Conservation (phyloP, 1,140 invertebrate species). For the Metaphire vulgaris region DNA sequence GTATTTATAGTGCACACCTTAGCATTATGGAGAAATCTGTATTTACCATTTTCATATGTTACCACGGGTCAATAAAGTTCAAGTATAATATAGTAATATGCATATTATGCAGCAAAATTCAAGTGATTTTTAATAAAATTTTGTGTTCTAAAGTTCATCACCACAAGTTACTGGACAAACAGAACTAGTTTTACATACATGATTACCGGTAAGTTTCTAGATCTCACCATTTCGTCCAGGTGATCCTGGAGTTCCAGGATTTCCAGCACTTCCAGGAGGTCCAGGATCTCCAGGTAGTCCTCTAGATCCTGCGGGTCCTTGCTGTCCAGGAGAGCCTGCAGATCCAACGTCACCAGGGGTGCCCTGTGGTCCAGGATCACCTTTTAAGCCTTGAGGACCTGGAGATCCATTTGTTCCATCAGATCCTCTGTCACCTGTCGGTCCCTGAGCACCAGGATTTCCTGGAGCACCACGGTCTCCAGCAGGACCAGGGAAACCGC, state of each 20-base stretch:
- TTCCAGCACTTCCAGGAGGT: conserved; percentile 49
- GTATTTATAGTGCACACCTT: too few species aligned
- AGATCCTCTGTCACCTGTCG: conserved; percentile 36
- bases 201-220: too few species aligned
- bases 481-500: conserved; percentile 50
- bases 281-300: conserved; percentile 62
- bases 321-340: conserved; percentile 62
- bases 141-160: too few species aligned
- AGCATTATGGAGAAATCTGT: too few species aligned
- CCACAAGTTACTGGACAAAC: too few species aligned
- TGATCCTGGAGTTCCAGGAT: not conserved
- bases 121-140: too few species aligned
- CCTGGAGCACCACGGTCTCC: conserved; percentile 16
- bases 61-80: too few species aligned
- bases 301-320: conserved; percentile 60
- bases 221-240: not conserved
- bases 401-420: conserved; percentile 67
- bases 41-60: too few species aligned
- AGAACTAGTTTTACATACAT: too few species aligned
- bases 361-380: conserved; percentile 70
- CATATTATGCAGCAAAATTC: too few species aligned
- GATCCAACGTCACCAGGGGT: conserved; percentile 62
- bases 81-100: too few species aligned
- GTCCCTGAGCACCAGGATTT: conserved; percentile 5
- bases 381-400: conserved; percentile 65